A percentile compares a stretch with the other conserved stretches of the same genome.
Conservation (phyloP, 2,888 invertebrate genomes). For the Caenorhabditis sp. region DNA sequence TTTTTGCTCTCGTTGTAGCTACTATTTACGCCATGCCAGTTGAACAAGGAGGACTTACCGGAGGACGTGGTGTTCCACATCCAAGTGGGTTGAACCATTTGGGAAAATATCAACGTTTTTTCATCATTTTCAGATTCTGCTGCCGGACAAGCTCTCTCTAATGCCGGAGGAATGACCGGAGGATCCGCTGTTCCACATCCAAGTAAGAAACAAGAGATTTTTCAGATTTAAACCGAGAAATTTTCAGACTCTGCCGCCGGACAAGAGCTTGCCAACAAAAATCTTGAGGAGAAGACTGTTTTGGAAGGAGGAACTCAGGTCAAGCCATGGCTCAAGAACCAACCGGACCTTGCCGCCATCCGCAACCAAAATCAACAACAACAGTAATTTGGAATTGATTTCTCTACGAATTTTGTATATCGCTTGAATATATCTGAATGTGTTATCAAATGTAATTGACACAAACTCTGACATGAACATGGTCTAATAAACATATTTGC, state of each 20-base stretch:
- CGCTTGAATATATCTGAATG: constrained; percentile 1
- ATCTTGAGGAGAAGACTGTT: constrained; percentile 62
- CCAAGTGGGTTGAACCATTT: constrained; percentile 51
- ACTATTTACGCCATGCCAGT: constrained; percentile 56
- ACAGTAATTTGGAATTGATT: neutral
- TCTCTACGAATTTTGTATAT: constrained; percentile 1
- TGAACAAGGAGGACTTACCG: constrained; percentile 57
- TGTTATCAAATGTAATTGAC: constrained; percentile 15
- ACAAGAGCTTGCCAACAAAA: constrained; percentile 56
- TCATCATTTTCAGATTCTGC: constrained; percentile 55
- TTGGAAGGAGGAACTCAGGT: constrained; percentile 69
- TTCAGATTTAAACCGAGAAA: neutral
- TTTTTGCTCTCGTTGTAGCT: constrained; percentile 55
- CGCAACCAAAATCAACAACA: constrained; percentile 39
- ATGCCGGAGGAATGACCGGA: constrained; percentile 42
- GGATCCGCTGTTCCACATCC: constrained; percentile 58
- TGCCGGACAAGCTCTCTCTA: constrained; percentile 61
- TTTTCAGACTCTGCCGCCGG: constrained; percentile 64
- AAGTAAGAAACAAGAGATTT: constrained; percentile 28
- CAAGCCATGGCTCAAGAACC: constrained; percentile 70
- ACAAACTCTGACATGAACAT: constrained; percentile 10
- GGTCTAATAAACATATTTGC: constrained; percentile 20
- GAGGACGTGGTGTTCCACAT: constrained; percentile 63
- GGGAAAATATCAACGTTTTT: no score
- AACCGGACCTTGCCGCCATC: constrained; percentile 59